Evolutionary conservation across 2,888 invertebrate species (phyloP).

Genomic region (Eutolmus rufibarbis): DNA sequence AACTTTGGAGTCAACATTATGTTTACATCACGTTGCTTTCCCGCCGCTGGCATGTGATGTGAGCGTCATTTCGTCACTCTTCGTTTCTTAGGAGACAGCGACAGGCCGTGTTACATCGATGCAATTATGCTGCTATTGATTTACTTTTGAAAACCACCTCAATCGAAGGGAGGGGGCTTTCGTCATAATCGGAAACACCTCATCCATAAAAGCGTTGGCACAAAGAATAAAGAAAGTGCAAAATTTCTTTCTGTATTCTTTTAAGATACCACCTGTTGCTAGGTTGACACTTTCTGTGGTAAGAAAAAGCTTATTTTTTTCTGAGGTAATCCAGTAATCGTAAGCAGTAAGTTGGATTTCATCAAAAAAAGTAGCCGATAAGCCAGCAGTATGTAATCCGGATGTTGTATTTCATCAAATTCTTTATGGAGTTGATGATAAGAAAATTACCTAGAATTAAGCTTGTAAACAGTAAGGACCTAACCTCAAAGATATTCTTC

Average conservation of each 20-base stretch:
- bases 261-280: neutral
- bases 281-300: neutral
- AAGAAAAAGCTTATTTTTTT: neutral
- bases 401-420: neutral
- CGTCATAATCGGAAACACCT: neutral
- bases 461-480: neutral
- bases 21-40: neutral
- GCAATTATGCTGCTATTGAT: neutral
- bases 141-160: neutral
- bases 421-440: neutral
- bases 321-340: neutral
- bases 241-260: neutral
- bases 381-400: neutral
- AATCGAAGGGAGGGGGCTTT: neutral
- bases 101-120: neutral
- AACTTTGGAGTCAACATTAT: neutral
- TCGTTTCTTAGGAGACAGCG: neutral
- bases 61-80: neutral
- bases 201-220: neutral
- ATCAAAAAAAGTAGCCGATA: neutral
- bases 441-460: neutral
- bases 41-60: neutral
- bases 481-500: neutral
- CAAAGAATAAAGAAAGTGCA: neutral
- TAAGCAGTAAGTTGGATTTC: neutral